A percentile compares a stretch with the other conserved stretches of the same genome.
phyloP scores from a whole-genome alignment of 2,797 vertebrate genomes.

The Ispidina picta region DNA sequence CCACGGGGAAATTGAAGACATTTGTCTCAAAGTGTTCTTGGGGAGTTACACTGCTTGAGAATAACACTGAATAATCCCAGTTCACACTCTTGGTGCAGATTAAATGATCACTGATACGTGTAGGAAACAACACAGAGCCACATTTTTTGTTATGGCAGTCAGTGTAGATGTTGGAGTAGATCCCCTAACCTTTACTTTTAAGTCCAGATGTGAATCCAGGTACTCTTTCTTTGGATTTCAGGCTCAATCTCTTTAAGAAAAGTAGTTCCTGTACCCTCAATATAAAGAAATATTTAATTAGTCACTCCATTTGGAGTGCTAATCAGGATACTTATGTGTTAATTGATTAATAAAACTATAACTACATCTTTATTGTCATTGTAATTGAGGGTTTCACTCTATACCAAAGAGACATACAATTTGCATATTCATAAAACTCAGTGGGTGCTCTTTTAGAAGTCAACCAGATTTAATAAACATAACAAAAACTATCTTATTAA shows the following conservation, averaged over 20 bases:
- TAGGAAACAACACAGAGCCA: background rate
- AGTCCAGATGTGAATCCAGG: background rate
- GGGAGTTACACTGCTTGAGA: background rate
- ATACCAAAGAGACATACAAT: conserved; percentile 50
- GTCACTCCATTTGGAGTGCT: conserved; percentile 19
- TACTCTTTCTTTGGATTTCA: background rate
- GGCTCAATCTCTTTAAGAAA: background rate
- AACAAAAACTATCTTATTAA: conserved; percentile 63
- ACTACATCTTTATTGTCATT: conserved; percentile 54
- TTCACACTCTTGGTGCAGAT: background rate
- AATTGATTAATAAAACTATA: conserved; percentile 69
- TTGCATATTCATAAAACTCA: conserved; percentile 65
- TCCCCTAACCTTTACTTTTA: background rate
- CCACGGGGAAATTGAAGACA: background rate
- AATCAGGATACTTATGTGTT: conserved; percentile 40
- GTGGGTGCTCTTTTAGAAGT: conserved; percentile 54
- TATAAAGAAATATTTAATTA: conserved; percentile 19
- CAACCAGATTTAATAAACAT: conserved; percentile 59
- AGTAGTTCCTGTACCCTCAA: background rate
- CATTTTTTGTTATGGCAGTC: background rate
- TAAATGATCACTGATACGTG: background rate
- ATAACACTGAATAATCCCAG: background rate
- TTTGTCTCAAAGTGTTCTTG: background rate
- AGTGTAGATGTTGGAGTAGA: background rate
- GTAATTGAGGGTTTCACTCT: conserved; percentile 56